Conservation (phyloP, 35 echinoderm and acorn worm species). For the Lytechinus pictus region DNA sequence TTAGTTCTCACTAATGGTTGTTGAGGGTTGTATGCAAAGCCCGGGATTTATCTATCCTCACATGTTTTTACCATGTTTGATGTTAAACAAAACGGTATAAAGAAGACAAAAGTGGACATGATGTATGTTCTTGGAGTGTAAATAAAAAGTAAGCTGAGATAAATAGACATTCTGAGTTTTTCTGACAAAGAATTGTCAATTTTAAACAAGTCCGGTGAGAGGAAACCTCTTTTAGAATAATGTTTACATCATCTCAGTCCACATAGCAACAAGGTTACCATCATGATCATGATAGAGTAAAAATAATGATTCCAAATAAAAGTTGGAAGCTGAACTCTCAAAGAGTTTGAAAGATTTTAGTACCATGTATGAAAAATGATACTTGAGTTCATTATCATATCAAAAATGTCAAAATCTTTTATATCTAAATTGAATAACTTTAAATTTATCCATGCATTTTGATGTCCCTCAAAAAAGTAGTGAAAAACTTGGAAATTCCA, state of each 20-base stretch:
- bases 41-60: background rate
- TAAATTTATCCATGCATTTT: too few relatives aligned
- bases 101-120: background rate
- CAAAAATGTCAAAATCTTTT: too few relatives aligned
- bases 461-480: too few relatives aligned
- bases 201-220: background rate
- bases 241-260: background rate
- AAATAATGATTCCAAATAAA: too few relatives aligned
- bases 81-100: slow-evolving; percentile 28
- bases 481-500: too few relatives aligned
- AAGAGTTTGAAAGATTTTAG: too few relatives aligned
- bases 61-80: slow-evolving; percentile 29
- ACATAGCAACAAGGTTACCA: background rate
- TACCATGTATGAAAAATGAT: too few relatives aligned
- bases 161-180: background rate
- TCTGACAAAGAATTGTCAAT: background rate
- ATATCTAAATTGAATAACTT: too few relatives aligned
- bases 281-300: too few relatives aligned
- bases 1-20: slow-evolving; percentile 25
- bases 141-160: background rate
- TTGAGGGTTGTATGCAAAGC: slow-evolving; percentile 7
- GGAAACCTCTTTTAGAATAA: background rate
- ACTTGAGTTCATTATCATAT: too few relatives aligned
- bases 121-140: background rate
- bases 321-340: too few relatives aligned